Evolutionary conservation across 2,113 vertebrate species (phyloP).

Genomic region (Camelus bactrianus): DNA sequence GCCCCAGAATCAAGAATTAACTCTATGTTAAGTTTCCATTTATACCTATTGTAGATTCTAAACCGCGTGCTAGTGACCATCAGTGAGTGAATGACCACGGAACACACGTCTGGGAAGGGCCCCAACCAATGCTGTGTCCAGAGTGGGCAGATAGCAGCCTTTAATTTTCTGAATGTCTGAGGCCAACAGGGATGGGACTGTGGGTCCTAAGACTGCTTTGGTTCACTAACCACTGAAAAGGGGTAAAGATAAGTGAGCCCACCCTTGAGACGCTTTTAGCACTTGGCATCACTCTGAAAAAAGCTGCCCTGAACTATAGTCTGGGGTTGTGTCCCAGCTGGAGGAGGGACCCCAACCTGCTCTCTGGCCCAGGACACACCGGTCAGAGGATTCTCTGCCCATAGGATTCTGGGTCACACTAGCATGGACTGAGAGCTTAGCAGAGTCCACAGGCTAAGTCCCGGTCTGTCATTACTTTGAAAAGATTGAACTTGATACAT

Average conservation of each 20-base stretch:
- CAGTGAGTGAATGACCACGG: rapidly evolving
- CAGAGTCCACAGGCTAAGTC: background rate
- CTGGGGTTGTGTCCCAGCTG: background rate
- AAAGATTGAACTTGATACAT: background rate
- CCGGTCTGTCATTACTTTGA: background rate
- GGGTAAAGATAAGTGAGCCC: too few relatives aligned
- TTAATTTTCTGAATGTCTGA: background rate
- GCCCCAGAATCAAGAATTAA: background rate
- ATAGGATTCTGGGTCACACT: background rate
- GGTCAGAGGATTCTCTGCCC: background rate
- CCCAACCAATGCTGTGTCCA: background rate
- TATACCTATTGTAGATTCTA: background rate
- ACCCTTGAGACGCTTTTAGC: background rate
- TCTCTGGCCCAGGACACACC: rapidly evolving
- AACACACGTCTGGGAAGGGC: background rate
- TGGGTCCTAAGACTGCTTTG: background rate
- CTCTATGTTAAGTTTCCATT: background rate
- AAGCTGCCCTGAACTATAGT: background rate
- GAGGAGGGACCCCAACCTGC: background rate
- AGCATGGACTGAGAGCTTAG: background rate
- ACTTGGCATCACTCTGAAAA: background rate
- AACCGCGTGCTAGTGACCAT: rapidly evolving
- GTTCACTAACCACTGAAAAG: background rate
- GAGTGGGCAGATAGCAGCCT: background rate
- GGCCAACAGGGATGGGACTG: background rate